These are phyloP conservation scores for Aethes cnicana DNA, from an alignment of 2,888 invertebrate genomes.

Conservation along the genomic window DNA sequence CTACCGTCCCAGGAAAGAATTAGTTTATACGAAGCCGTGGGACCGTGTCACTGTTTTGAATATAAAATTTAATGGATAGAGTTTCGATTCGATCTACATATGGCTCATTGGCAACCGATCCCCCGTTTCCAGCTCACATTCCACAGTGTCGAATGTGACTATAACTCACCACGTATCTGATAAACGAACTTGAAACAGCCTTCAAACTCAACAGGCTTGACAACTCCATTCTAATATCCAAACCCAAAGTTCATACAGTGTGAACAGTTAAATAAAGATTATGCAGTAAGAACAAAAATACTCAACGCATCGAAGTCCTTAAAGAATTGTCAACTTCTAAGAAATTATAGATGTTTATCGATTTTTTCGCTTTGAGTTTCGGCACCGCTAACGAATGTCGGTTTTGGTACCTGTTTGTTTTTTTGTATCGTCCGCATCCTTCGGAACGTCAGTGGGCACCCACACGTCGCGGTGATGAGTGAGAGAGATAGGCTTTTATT, in stretches of 20 bases:
- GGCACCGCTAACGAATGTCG: slow-evolving; percentile 74
- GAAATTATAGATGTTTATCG: slow-evolving; percentile 75
- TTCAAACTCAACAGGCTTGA: slow-evolving; percentile 59
- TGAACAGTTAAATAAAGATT: slow-evolving; percentile 73
- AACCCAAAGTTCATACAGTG: slow-evolving; percentile 59
- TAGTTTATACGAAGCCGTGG: slow-evolving; percentile 32
- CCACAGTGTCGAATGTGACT: slow-evolving; percentile 64
- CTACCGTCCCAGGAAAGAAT: slow-evolving; percentile 41
- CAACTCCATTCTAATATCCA: slow-evolving; percentile 64
- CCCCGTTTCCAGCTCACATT: slow-evolving; percentile 61
- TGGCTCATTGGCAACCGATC: slow-evolving; percentile 66
- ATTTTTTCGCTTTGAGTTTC: slow-evolving; percentile 66
- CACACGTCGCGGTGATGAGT: slow-evolving; percentile 57
- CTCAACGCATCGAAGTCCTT: slow-evolving; percentile 55
- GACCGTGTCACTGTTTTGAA: slow-evolving; percentile 33
- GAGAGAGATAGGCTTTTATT: slow-evolving; percentile 67
- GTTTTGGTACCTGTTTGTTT: slow-evolving; percentile 68
- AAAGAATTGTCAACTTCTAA: slow-evolving; percentile 61
- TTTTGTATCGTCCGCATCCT: slow-evolving; percentile 49
- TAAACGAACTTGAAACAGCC: slow-evolving; percentile 53
- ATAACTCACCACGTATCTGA: slow-evolving; percentile 63
- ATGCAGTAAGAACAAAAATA: slow-evolving; percentile 61
- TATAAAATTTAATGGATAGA: slow-evolving; percentile 34
- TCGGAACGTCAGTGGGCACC: slow-evolving; percentile 52
- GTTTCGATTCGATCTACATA: slow-evolving; percentile 51